phyloP scores from a whole-genome alignment of 92 coral and sea anemone species.

The Phenganax marumi region DNA sequence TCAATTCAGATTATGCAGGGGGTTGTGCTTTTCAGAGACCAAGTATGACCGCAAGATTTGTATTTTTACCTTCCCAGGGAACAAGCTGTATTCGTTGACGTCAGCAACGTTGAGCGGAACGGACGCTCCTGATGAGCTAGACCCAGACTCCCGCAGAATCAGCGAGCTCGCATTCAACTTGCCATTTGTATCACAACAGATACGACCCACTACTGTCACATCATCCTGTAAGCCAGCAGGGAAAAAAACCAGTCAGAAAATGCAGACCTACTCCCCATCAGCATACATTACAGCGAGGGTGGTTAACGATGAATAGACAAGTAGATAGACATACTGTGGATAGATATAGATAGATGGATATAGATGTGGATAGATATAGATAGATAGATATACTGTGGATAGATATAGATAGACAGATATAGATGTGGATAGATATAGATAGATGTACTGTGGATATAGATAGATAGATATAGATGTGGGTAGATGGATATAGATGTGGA shows the following conservation, averaged over 20 bases:
- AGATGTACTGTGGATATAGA: too few relatives aligned
- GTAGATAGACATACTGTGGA: too few relatives aligned
- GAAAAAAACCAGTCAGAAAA: background rate
- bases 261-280: background rate
- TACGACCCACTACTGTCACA: slow-evolving; percentile 77
- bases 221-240: slow-evolving; percentile 64
- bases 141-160: slow-evolving; percentile 79
- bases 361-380: too few relatives aligned
- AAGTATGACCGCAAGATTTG: background rate
- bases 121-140: slow-evolving; percentile 63
- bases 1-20: too few relatives aligned
- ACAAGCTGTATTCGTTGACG: slow-evolving; percentile 79
- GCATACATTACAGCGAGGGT: background rate
- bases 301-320: too few relatives aligned
- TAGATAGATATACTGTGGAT: too few relatives aligned
- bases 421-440: too few relatives aligned
- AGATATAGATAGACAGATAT: too few relatives aligned
- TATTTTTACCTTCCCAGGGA: slow-evolving; percentile 85
- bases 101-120: slow-evolving; percentile 76
- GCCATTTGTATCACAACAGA: slow-evolving; percentile 94
- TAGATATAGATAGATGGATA: too few relatives aligned
- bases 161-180: slow-evolving; percentile 90
- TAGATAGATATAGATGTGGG: too few relatives aligned
- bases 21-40: too few relatives aligned
- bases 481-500: too few relatives aligned